Evolutionary conservation across 2,888 invertebrate genomes (phyloP).

Genomic region (Cerastis rubricosa): DNA sequence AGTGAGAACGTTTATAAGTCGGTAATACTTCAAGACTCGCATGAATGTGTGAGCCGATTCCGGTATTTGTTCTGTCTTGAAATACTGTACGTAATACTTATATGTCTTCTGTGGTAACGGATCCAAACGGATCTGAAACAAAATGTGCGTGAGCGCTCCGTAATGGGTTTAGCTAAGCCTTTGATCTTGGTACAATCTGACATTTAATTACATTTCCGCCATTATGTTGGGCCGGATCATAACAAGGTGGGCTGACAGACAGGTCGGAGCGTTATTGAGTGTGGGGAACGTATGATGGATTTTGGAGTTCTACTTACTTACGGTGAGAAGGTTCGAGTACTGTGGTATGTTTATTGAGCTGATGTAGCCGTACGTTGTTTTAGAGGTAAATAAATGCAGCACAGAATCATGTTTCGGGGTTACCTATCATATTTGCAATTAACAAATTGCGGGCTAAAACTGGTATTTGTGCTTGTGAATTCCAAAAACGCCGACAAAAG

Average conservation of each 20-base stretch:
- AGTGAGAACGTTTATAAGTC: not conserved
- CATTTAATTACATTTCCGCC: conserved; percentile 71
- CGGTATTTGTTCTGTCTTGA: not conserved
- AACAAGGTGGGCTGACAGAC: conserved; percentile 49
- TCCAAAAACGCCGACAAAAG: not conserved
- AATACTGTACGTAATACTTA: not conserved
- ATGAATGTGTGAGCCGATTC: not conserved
- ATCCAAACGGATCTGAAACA: conserved; percentile 29
- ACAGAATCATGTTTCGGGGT: not conserved
- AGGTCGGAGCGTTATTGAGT: conserved; percentile 35
- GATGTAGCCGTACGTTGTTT: not conserved
- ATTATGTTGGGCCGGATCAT: conserved; percentile 63
- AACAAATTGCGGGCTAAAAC: not conserved
- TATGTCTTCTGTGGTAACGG: not conserved
- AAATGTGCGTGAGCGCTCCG: conserved; percentile 53
- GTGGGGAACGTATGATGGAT: conserved; percentile 49
- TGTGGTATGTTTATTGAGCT: conserved; percentile 10
- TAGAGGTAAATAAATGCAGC: not conserved
- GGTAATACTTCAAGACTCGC: not conserved
- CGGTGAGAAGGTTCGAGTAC: conserved; percentile 1
- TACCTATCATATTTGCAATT: not conserved
- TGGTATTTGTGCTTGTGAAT: not conserved
- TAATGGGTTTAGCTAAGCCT: conserved; percentile 68
- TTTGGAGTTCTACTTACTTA: conserved; percentile 42
- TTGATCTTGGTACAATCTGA: conserved; percentile 69